Conservation (phyloP, 2,888 invertebrate species). For the Idaea straminata region DNA sequence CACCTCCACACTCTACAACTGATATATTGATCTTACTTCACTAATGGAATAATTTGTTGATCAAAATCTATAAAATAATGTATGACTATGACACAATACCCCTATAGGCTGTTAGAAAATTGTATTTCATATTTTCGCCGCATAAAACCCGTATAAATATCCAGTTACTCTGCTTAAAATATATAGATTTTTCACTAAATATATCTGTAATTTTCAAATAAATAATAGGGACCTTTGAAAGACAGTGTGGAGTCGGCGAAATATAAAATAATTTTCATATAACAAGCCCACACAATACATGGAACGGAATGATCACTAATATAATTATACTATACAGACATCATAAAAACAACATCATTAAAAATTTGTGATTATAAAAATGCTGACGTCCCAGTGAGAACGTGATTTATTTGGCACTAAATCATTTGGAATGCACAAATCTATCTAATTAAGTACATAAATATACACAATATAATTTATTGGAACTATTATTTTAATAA, state of each 20-base stretch:
- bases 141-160: neutral
- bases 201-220: conserved; percentile 14
- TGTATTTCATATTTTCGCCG: conserved; percentile 15
- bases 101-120: neutral
- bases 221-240: conserved; percentile 3
- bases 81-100: conserved; percentile 45
- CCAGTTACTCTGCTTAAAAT: neutral
- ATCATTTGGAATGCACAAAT: conserved; percentile 73
- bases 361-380: conserved; percentile 64
- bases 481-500: conserved; percentile 41
- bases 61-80: conserved; percentile 41
- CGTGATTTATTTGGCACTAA: conserved; percentile 71
- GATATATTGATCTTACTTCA: conserved; percentile 52
- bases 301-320: conserved; percentile 38
- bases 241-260: neutral
- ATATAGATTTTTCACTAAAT: neutral
- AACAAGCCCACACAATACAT: conserved; percentile 30
- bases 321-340: conserved; percentile 29
- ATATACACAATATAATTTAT: conserved; percentile 47
- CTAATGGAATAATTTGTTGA: conserved; percentile 48
- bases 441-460: conserved; percentile 52
- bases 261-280: conserved; percentile 4
- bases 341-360: conserved; percentile 38
- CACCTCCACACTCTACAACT: conserved; percentile 70
- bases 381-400: conserved; percentile 29